Base-by-base conservation (phyloP, 2,797 vertebrate genomes). In the Sternarchorhynchus goeldii region DNA sequence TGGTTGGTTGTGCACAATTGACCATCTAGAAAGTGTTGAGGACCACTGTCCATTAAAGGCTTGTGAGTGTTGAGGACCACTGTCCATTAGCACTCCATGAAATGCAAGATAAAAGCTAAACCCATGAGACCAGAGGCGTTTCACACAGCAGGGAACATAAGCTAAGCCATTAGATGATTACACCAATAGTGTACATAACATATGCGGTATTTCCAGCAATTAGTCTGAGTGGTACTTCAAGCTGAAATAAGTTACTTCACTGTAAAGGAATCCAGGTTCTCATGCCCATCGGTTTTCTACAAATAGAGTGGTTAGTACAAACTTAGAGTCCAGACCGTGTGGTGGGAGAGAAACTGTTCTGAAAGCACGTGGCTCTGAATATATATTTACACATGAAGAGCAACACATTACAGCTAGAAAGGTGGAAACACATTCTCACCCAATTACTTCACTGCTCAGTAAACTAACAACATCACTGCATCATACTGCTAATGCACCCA, bases 331-430 rank as follows among this genome's bases (percentile, higher is more conserved):
- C 25, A 25, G 25, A 25, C 1, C 25, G 20, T 55, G 53, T 25
- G 39, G 6, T 18, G 21, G 12, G 36, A 25, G n/a, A 5, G 34
- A 76, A 45, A 36, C n/a, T 25, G 5, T 60, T 64, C 32, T 1
- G 39, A 17, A 65, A 70, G 66, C 58, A 76, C 41, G 32, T 12
- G 59, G 39, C 21, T 72, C 56, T 75, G 75, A 58, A 67, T 65
- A 69, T 65, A 69, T 74, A 76, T 25, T 57, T 17, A 45, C 5
- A 39, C 66, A 25, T 57, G 39, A 70, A 74, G 63, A 72, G 58
- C 32, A 80, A 69, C 32, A 69, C 32, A 73, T 73, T 76, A 56
- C 58, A 80, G 78, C 81, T 41, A 78, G 68, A 69, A 83, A 70
- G 25, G 25, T 45, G 10, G 7, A 45, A 10, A 45, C 74, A 70